phyloP scores from a whole-genome alignment of 1,140 invertebrate genomes.

The Radopholus similis region DNA sequence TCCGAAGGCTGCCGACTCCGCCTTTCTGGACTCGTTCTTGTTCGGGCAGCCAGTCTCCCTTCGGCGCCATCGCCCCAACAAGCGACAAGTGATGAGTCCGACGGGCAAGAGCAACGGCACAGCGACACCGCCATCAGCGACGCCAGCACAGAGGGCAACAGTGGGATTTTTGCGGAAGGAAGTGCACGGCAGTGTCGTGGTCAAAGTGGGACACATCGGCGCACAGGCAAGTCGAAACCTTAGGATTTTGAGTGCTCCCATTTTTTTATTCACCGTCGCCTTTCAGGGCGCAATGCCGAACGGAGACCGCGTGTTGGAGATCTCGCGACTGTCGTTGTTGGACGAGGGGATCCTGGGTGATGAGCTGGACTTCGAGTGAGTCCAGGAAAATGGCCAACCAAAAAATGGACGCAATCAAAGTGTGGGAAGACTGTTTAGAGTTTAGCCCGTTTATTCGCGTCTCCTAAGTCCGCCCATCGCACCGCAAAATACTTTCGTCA shows the following conservation, averaged over 20 bases:
- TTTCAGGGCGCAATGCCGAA: constrained; percentile 49
- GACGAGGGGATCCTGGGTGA: constrained; percentile 50
- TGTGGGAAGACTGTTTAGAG: no score
- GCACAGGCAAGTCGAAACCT: background rate
- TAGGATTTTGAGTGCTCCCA: background rate
- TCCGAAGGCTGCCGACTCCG: no score
- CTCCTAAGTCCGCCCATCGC: background rate
- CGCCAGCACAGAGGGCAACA: background rate
- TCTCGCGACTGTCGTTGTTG: constrained; percentile 41
- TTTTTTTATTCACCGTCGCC: constrained; percentile 24
- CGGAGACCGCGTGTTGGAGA: constrained; percentile 46
- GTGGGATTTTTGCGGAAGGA: constrained; percentile 2
- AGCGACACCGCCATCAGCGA: background rate
- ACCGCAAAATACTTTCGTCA: background rate
- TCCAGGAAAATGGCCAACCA: background rate
- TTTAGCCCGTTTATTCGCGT: background rate
- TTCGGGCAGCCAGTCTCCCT: no score
- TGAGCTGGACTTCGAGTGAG: constrained; percentile 53
- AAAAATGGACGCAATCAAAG: no score
- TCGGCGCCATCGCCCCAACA: no score
- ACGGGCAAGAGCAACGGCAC: background rate
- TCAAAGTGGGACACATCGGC: constrained; percentile 12
- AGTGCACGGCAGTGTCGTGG: constrained; percentile 3
- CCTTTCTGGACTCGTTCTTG: no score
- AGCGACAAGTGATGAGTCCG: no score